Percentiles rank a stretch among this genome's conserved stretches.
These are phyloP conservation scores for Osmerus eperlanus DNA, from an alignment of 2,113 vertebrate genomes.

Conservation along the genomic window DNA sequence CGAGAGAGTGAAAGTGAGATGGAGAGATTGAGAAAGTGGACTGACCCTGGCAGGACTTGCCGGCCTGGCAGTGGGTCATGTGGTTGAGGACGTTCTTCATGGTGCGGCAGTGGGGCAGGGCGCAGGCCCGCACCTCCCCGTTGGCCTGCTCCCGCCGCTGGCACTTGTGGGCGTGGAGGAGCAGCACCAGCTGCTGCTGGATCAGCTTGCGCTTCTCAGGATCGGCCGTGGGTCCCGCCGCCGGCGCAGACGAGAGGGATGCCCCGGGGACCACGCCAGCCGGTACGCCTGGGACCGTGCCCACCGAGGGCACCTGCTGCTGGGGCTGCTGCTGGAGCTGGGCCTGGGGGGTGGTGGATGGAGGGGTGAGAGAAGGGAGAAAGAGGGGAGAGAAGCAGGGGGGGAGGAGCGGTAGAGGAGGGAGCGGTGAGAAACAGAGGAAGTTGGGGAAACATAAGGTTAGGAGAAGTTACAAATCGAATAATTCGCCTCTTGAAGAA, in stretches of 20 bases:
- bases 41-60: slow-evolving; percentile 98
- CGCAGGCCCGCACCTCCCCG: slow-evolving; percentile 90
- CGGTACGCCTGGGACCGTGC: slow-evolving; percentile 75
- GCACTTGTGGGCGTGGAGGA: slow-evolving; percentile 98
- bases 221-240: slow-evolving; percentile 90
- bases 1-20: not conserved
- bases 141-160: slow-evolving; percentile 96
- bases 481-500: too few relatives aligned
- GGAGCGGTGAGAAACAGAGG: slow-evolving; percentile 37
- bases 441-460: not conserved
- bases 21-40: not conserved
- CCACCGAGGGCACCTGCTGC: slow-evolving; percentile 77
- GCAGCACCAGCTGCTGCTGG: slow-evolving; percentile 98
- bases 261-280: slow-evolving; percentile 75
- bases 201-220: slow-evolving; percentile 98
- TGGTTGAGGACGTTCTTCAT: slow-evolving; percentile 99
- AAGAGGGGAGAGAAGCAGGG: not conserved
- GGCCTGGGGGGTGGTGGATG: slow-evolving; percentile 44
- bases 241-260: slow-evolving; percentile 76
- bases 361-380: slow-evolving; percentile 17
- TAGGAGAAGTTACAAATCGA: too few relatives aligned
- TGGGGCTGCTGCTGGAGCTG: slow-evolving; percentile 80
- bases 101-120: slow-evolving; percentile 93
- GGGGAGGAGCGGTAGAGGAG: slow-evolving; percentile 27
- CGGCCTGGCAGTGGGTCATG: slow-evolving; percentile 98